phyloP scores from a whole-genome alignment of 2,888 invertebrate genomes.

The Pterobdella sp. region DNA sequence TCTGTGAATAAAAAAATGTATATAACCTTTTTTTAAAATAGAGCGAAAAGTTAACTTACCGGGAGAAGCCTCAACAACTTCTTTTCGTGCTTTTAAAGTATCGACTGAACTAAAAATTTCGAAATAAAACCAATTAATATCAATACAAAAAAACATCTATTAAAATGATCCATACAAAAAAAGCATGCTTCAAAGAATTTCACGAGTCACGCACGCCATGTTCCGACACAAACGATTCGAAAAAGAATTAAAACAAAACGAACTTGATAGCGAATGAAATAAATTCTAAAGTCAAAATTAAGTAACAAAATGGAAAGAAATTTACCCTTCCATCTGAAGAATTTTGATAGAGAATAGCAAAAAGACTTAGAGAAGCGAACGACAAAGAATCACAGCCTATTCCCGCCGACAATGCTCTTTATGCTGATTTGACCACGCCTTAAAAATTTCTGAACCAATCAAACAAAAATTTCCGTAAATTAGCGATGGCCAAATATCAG shows the following conservation, averaged over 20 bases:
- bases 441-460: background rate
- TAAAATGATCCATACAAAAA: background rate
- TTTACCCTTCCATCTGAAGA: constrained; percentile 17
- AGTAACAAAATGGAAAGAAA: background rate
- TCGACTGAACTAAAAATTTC: constrained; percentile 14
- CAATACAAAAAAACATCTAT: background rate
- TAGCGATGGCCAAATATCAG: background rate
- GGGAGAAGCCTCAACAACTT: constrained; percentile 8
- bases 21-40: background rate
- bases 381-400: constrained; percentile 7
- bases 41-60: constrained; percentile 14
- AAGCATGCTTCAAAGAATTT: no score
- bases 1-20: constrained; percentile 4
- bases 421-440: background rate
- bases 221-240: background rate
- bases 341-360: background rate
- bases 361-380: background rate
- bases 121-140: background rate
- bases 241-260: constrained; percentile 6
- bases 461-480: background rate
- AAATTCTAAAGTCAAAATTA: background rate
- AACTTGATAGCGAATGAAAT: background rate
- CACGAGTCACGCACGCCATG: background rate
- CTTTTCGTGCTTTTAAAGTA: constrained; percentile 4
- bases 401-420: constrained; percentile 9